Evolutionary conservation across 2,797 vertebrate species (phyloP), one percentile per base, ranked within the genome.

Genomic region (Psittacula derbiana): DNA sequence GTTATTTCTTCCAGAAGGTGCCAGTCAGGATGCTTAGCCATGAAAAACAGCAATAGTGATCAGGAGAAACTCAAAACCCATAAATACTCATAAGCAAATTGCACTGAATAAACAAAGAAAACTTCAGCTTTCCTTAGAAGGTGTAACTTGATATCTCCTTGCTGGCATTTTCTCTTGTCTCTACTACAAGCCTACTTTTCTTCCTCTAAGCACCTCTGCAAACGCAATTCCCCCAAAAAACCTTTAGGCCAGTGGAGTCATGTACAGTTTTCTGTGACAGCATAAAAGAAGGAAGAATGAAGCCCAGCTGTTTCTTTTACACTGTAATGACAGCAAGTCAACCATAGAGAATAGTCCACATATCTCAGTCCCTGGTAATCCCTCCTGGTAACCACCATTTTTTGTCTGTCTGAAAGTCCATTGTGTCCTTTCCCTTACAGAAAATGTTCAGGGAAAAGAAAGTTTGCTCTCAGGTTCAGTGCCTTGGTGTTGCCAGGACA

Each of bases 401-500:
- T 18, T 4, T 72, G 28, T 38, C 17, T 46, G 18, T n/a, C 21
- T 53, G 40, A 18, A 70, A 75, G 23, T 38, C 33, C 57, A 52
- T 67, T 19, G 1, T 81, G 44, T 89, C 70, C 31, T 66, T 86
- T 73, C 9, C 30, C 31, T 78, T 53, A 36, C 10, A 58, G 57
- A 87, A 92, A 43, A 74, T 8, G 18, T 53, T 81, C 31, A 46
- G 62, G 38, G 30, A n/a, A 69, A 89, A 66, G 40, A 33, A 84
- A 66, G 65, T 73, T 70, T 93, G 80, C 60, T 74, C 53, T 95
- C 80, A 81, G 60, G 17, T 90, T 92, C 88, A 70, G 41, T 71
- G 41, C 90, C 73, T 86, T 64, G 72, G 31, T 71, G 88, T 95
- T 96, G 84, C 92, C 81, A 74, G 93, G 86, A 89, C 92, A 83